Percentiles rank a stretch among this genome's conserved stretches.
phyloP scores from a whole-genome alignment of 2,888 invertebrate genomes.

The Lymantria dispar region DNA sequence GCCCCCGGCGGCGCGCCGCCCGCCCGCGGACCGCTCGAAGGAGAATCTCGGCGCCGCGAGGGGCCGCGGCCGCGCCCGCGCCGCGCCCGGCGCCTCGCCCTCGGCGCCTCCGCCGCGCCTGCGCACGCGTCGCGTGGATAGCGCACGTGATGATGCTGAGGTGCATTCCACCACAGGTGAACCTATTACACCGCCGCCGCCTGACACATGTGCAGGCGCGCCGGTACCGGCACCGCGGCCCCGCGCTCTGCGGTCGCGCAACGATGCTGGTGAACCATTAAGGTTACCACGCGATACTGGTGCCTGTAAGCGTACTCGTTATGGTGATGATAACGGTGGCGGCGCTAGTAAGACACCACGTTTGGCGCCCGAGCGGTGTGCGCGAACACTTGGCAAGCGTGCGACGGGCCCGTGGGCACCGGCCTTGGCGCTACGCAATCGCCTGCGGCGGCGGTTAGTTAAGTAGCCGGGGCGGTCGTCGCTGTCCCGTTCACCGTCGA shows the following conservation, averaged over 20 bases:
- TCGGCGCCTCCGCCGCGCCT: slow-evolving; percentile 36
- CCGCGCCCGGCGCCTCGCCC: slow-evolving; percentile 43
- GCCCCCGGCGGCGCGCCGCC: slow-evolving; percentile 63
- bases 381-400: slow-evolving; percentile 52
- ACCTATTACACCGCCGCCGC: slow-evolving; percentile 32
- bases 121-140: slow-evolving; percentile 41
- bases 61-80: slow-evolving; percentile 56
- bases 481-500: slow-evolving; percentile 47
- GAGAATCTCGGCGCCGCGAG: slow-evolving; percentile 68
- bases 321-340: slow-evolving; percentile 24
- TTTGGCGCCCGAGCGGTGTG: slow-evolving; percentile 39
- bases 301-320: slow-evolving; percentile 28
- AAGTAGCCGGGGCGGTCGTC: slow-evolving; percentile 50
- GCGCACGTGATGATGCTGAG: slow-evolving; percentile 40
- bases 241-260: slow-evolving; percentile 52
- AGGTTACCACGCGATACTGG: slow-evolving; percentile 30
- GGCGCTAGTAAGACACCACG: slow-evolving; percentile 35
- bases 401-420: slow-evolving; percentile 67
- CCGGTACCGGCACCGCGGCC: slow-evolving; percentile 27
- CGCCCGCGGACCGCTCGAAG: slow-evolving; percentile 62
- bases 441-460: slow-evolving; percentile 66
- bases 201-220: slow-evolving; percentile 17
- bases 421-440: slow-evolving; percentile 67
- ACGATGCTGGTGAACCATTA: slow-evolving; percentile 43
- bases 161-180: slow-evolving; percentile 59